phyloP scores from a whole-genome alignment of 2,797 vertebrate genomes.

The Allobates femoralis region DNA sequence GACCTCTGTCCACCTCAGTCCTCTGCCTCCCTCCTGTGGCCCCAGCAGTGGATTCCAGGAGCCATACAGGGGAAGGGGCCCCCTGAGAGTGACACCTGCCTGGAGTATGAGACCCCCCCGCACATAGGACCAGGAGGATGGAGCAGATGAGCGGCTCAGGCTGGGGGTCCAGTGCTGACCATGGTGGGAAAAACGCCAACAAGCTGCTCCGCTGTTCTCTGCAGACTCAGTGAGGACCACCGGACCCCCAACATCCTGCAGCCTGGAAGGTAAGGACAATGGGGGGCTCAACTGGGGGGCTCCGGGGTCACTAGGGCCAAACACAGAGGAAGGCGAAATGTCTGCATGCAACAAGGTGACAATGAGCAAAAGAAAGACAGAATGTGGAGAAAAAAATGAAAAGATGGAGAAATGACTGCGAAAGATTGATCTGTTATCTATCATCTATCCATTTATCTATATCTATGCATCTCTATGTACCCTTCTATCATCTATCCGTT shows the following conservation, averaged over 20 bases:
- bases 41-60: conserved; percentile 29
- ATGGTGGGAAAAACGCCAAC: conserved; percentile 34
- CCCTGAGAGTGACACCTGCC: conserved; percentile 3
- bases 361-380: too few relatives aligned
- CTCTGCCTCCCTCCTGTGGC: neutral
- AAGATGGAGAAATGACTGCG: too few relatives aligned
- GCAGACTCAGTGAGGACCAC: conserved; percentile 36
- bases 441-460: conserved; percentile 1
- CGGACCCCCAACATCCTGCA: conserved; percentile 27
- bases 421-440: neutral
- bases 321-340: neutral
- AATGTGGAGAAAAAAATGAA: too few relatives aligned
- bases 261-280: conserved; percentile 48
- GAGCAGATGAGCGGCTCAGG: conserved; percentile 16
- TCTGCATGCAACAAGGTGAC: conserved; percentile 21
- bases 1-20: conserved; percentile 14
- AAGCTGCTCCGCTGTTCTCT: conserved; percentile 30
- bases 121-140: conserved; percentile 30
- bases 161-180: conserved; percentile 20
- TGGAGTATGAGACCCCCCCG: conserved; percentile 24
- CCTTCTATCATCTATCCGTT: too few relatives aligned
- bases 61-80: neutral
- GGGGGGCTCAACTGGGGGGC: neutral
- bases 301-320: conserved; percentile 23
- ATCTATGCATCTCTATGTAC: too few relatives aligned